Base-by-base conservation (phyloP, 1,140 invertebrate genomes). In the Xylocopa sonorina region DNA sequence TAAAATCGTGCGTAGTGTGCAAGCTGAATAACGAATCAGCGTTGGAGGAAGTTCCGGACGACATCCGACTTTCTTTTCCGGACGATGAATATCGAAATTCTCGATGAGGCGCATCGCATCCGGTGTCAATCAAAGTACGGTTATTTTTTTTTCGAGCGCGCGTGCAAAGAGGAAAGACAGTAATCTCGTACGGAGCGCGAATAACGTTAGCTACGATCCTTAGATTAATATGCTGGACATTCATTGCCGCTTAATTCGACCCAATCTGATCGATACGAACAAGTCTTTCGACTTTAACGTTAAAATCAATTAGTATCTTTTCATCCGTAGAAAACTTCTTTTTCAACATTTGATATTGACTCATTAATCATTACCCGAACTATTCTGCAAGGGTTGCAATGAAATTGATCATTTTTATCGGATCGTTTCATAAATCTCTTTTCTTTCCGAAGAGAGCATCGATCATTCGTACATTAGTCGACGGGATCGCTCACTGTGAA, bases 21-120 rank as follows among this genome's bases (percentile, higher is more conserved):
- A 60, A 48, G 43, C 43, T 78, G 75, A 78, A 78, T 78, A 78
- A 62, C 24, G 75, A 78, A 71, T 58, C 34, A 71, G 34, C 55
- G 21, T 18, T 53, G 24, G 21, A 77, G 53, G 75, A 71, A 78
- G 55, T 71, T 78, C 55, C 64, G 66, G 46, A 43, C 55, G 75
- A 62, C 55, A 68, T 78, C 75, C 46, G 75, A 78, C 75, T 78
- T 78, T 78, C 75, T 78, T 78, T 78, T 78, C 75, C 75, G 75
- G 75, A 78, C 67, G 32, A 48, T 29, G 55, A 32, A 38, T 78
- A 78, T 78, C 75, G 66, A 78, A 78, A 78, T 78, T 78, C 75
- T 51, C 75, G 75, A 71, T 78, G 55, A 78, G 75, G 55, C 75
- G 53, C 67, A 24, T 51, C 43, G 38, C 32, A 71, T 78, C 75